phyloP scores from a whole-genome alignment of 23 tunicate genomes.

The Oikopleura dioica region DNA sequence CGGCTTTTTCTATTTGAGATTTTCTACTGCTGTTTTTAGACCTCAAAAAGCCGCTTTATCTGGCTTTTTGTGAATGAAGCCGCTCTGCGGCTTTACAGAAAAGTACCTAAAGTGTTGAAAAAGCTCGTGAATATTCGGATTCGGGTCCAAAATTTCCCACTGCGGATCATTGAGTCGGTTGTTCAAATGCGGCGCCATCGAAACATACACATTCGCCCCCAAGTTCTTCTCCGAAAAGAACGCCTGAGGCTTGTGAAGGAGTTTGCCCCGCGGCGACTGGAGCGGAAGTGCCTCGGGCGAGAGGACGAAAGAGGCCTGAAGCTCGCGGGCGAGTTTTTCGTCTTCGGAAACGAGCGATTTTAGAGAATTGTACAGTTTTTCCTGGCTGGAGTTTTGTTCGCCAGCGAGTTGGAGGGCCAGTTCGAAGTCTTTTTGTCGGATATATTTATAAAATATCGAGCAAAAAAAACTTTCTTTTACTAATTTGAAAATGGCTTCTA shows the following conservation, averaged over 20 bases:
- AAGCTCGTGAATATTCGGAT: slow-evolving; percentile 37
- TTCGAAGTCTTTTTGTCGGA: neutral
- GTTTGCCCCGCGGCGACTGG: neutral
- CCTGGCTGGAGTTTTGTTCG: neutral
- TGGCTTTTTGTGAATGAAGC: too few relatives aligned
- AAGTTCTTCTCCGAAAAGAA: too few relatives aligned
- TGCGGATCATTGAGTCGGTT: slow-evolving; percentile 14
- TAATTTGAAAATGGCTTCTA: too few relatives aligned
- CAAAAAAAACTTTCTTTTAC: too few relatives aligned
- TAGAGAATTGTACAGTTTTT: neutral
- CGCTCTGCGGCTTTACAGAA: too few relatives aligned
- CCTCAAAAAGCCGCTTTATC: too few relatives aligned
- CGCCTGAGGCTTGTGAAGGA: neutral
- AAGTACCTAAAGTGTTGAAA: slow-evolving; percentile 52
- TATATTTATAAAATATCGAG: neutral
- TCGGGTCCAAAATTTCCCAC: slow-evolving; percentile 82
- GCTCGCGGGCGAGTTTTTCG: neutral
- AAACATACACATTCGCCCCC: too few relatives aligned
- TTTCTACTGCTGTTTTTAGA: too few relatives aligned
- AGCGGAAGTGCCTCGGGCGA: neutral
- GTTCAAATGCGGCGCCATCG: slow-evolving; percentile 2
- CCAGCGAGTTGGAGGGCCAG: neutral
- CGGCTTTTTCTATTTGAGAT: too few relatives aligned
- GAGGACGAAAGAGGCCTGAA: neutral
- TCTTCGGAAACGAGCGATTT: neutral